These are phyloP conservation scores for Drosophila nasuta DNA, from an alignment of 1,140 invertebrate species.

Conservation along the genomic window DNA sequence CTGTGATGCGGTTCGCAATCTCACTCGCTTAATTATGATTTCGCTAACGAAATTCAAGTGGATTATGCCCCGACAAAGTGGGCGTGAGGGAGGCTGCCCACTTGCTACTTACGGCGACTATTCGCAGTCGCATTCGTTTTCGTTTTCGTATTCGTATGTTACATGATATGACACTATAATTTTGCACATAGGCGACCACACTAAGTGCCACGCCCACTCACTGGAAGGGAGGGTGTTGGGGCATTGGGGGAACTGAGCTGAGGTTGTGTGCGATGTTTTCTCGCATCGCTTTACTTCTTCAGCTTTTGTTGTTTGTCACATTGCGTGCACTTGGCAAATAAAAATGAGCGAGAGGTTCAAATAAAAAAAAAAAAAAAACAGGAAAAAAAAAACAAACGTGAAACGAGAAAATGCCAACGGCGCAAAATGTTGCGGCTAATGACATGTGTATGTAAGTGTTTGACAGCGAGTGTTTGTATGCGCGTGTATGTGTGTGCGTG, in stretches of 20 bases:
- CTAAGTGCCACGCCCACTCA: conserved; percentile 28
- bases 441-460: conserved; percentile 52
- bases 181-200: conserved; percentile 45
- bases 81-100: conserved; percentile 11
- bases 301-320: conserved; percentile 57
- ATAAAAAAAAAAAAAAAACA: conserved; percentile 21
- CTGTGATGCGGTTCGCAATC: background rate
- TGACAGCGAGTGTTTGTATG: conserved; percentile 23
- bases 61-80: conserved; percentile 27
- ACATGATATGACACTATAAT: conserved; percentile 76
- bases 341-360: conserved; percentile 43
- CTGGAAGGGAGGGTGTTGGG: too few species aligned
- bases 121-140: too few species aligned
- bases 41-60: conserved; percentile 46
- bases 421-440: conserved; percentile 75
- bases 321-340: conserved; percentile 79
- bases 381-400: conserved; percentile 5
- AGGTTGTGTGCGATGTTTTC: background rate
- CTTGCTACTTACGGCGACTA: background rate
- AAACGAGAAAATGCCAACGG: conserved; percentile 46
- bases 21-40: conserved; percentile 55
- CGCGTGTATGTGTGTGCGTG: conserved; percentile 30
- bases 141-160: conserved; percentile 24
- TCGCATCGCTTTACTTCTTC: background rate
- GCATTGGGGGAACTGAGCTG: too few species aligned